Percentiles rank a stretch among this genome's conserved stretches.
Conservation (phyloP, 2,113 vertebrate species). For the Hipposideros armiger region DNA sequence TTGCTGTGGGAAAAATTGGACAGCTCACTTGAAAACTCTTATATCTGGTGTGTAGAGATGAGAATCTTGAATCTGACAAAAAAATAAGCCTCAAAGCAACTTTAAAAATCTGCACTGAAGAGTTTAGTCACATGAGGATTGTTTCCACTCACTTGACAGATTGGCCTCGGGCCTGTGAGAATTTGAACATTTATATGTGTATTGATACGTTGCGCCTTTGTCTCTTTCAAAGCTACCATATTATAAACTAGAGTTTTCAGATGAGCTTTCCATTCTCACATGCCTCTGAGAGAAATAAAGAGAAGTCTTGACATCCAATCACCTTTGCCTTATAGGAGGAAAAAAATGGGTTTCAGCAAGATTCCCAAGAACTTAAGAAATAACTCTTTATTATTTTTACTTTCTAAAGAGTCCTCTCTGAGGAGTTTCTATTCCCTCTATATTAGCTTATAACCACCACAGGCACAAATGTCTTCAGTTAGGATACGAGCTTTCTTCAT, state of each 20-base stretch:
- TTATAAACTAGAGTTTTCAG: constrained; percentile 43
- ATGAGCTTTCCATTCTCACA: constrained; percentile 2
- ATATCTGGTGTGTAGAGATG: not conserved
- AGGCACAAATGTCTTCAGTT: constrained; percentile 25
- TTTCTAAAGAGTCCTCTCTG: constrained; percentile 33
- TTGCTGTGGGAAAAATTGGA: not conserved
- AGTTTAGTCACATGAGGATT: not conserved
- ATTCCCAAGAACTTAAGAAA: constrained; percentile 16
- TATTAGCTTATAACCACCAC: not conserved
- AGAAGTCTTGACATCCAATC: not conserved
- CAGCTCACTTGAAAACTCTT: constrained; percentile 3
- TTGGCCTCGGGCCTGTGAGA: not conserved
- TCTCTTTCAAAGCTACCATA: constrained; percentile 44
- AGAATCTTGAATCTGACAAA: constrained; percentile 41
- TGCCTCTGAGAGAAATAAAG: constrained; percentile 1
- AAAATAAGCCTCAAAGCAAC: constrained; percentile 10
- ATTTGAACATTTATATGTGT: constrained; percentile 12
- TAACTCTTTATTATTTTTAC: not conserved
- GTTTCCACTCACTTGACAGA: constrained; percentile 10
- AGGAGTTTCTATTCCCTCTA: not conserved
- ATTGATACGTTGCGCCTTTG: not conserved
- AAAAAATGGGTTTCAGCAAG: not conserved
- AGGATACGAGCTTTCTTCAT: constrained; percentile 16
- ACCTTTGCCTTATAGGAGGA: not conserved
- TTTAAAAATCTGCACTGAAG: not conserved